phyloP scores from a whole-genome alignment of 2,888 invertebrate genomes.

The Chalcis sispes region DNA sequence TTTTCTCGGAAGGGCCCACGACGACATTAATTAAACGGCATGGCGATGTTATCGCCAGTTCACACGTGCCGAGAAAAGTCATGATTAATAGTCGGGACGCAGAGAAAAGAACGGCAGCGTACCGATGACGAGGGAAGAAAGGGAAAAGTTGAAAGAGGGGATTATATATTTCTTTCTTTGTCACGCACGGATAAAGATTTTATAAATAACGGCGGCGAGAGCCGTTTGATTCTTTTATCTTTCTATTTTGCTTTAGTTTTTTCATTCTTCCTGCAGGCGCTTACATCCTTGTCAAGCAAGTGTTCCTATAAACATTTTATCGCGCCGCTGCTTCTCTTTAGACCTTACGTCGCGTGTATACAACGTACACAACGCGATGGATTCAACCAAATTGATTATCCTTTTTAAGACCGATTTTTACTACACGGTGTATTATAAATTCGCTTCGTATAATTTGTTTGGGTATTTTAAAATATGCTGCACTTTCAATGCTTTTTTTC shows the following conservation, averaged over 20 bases:
- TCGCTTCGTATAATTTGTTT: too few relatives aligned
- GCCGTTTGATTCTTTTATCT: constrained; percentile 11
- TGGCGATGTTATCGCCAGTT: constrained; percentile 47
- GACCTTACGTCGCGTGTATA: too few relatives aligned
- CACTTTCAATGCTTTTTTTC: too few relatives aligned
- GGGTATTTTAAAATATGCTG: too few relatives aligned
- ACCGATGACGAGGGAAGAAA: background rate
- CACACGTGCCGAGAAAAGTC: constrained; percentile 50
- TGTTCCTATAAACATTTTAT: too few relatives aligned
- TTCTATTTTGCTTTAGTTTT: background rate
- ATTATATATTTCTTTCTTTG: constrained; percentile 14
- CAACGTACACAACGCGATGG: too few relatives aligned
- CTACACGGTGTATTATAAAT: too few relatives aligned
- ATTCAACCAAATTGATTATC: too few relatives aligned
- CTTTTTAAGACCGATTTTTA: too few relatives aligned
- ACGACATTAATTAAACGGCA: constrained; percentile 53
- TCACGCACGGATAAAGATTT: constrained; percentile 30
- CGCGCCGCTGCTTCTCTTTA: too few relatives aligned
- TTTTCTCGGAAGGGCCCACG: constrained; percentile 5
- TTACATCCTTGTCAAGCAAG: background rate
- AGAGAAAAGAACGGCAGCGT: background rate
- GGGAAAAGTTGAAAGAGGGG: constrained; percentile 15
- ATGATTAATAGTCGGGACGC: constrained; percentile 46
- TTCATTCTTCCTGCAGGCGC: background rate
- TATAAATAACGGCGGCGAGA: constrained; percentile 20